Evolutionary conservation across 2,888 invertebrate genomes (phyloP).

Genomic region (Ectobius pallidus): DNA sequence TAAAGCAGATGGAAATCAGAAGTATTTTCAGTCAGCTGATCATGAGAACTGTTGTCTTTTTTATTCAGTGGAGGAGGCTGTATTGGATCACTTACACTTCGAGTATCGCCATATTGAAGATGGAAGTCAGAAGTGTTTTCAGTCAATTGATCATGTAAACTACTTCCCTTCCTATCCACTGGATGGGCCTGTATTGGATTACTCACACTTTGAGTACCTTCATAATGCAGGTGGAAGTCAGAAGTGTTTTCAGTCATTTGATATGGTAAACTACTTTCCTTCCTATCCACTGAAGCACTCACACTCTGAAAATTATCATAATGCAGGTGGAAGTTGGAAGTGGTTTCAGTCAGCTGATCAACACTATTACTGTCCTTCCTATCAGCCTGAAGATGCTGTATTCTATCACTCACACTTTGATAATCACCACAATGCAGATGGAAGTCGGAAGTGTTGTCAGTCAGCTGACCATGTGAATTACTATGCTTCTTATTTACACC

Average conservation of each 20-base stretch:
- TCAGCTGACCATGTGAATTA: too few species aligned
- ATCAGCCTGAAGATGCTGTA: too few species aligned
- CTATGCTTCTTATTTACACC: too few species aligned
- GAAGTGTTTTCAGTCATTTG: background rate
- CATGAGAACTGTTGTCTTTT: too few species aligned
- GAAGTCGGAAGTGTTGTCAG: background rate
- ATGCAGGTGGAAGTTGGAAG: conserved; percentile 8
- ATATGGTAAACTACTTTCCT: too few species aligned
- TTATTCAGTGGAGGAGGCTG: too few species aligned
- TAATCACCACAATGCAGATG: conserved; percentile 30
- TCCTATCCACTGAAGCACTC: too few species aligned
- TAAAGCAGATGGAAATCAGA: conserved; percentile 16
- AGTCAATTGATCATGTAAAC: background rate
- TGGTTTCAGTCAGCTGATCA: background rate
- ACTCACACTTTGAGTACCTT: conserved; percentile 31
- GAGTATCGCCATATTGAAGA: conserved; percentile 32
- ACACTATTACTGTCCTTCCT: too few species aligned
- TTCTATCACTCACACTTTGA: too few species aligned
- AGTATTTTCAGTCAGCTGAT: background rate
- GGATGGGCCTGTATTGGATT: too few species aligned
- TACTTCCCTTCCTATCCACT: too few species aligned
- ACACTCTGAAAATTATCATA: conserved; percentile 33
- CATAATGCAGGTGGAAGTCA: conserved; percentile 21
- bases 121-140: background rate
- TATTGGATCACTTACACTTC: background rate